Percentiles rank a stretch among this genome's conserved stretches.
phyloP scores from a whole-genome alignment of 2,113 vertebrate genomes.

The Aspidoscelis tigris region DNA sequence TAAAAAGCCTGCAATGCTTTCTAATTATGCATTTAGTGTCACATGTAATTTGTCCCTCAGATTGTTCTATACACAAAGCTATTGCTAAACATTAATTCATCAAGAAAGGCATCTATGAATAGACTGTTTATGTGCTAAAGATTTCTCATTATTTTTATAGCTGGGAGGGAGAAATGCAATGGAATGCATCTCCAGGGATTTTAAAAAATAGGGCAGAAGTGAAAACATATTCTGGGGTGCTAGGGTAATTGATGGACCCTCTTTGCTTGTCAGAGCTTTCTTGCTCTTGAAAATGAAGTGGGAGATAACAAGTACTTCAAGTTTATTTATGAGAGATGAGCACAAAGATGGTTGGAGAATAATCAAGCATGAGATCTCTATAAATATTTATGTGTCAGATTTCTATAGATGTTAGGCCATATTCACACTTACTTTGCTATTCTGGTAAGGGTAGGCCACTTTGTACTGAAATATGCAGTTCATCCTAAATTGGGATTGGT shows the following conservation, averaged over 20 bases:
- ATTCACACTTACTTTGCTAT: too few relatives aligned
- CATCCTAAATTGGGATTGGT: too few relatives aligned
- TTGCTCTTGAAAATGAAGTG: not conserved
- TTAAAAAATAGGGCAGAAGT: not conserved
- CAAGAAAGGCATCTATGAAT: not conserved
- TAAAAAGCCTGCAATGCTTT: not conserved
- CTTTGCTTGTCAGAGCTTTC: not conserved
- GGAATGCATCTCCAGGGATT: not conserved
- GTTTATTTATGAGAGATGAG: not conserved
- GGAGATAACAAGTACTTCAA: not conserved
- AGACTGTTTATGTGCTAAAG: not conserved
- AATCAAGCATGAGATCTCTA: not conserved
- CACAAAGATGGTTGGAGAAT: not conserved
- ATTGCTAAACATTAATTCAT: constrained; percentile 20
- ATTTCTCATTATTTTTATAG: not conserved
- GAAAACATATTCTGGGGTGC: not conserved
- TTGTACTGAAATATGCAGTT: too few relatives aligned
- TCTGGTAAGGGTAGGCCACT: too few relatives aligned
- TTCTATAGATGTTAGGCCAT: too few relatives aligned
- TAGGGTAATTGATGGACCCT: not conserved
- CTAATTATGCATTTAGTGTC: not conserved
- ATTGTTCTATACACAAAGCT: constrained; percentile 52
- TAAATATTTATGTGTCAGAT: too few relatives aligned
- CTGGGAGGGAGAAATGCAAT: not conserved
- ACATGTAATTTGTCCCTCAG: constrained; percentile 1